Percentiles rank a stretch among this genome's conserved stretches.
These are phyloP conservation scores for Cartodere bifasciata DNA, from an alignment of 2,888 invertebrate genomes.

Conservation along the genomic window DNA sequence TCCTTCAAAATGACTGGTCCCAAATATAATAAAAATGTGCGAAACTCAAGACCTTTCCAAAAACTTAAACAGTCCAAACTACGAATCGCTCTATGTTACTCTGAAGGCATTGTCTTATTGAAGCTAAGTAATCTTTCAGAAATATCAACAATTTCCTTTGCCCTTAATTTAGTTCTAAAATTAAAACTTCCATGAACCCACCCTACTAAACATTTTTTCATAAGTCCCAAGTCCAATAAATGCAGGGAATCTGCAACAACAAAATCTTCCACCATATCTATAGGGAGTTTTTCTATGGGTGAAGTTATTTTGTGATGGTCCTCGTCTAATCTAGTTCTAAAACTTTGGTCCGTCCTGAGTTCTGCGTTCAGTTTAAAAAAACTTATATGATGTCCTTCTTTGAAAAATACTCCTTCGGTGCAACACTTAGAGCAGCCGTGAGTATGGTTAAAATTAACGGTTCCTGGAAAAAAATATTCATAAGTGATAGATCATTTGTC, in stretches of 20 bases:
- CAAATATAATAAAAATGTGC: slow-evolving; percentile 13
- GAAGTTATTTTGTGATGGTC: slow-evolving; percentile 9
- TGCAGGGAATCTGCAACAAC: slow-evolving; percentile 13
- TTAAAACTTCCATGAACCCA: slow-evolving; percentile 11
- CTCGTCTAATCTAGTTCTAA: slow-evolving; percentile 6
- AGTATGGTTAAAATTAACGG: too few species aligned
- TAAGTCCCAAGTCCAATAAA: slow-evolving; percentile 13
- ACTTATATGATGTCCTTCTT: slow-evolving; percentile 3
- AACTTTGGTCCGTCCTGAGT: slow-evolving; percentile 6
- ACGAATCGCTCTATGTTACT: background rate
- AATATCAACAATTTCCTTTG: slow-evolving; percentile 1
- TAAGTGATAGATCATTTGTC: too few species aligned
- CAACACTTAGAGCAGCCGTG: too few species aligned
- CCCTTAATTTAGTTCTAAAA: slow-evolving; percentile 7
- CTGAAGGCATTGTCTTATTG: slow-evolving; percentile 3
- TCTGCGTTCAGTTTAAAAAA: background rate
- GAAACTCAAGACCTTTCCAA: slow-evolving; percentile 14
- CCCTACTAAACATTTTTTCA: slow-evolving; percentile 10
- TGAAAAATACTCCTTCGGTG: slow-evolving; percentile 2
- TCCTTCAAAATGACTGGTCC: slow-evolving; percentile 13
- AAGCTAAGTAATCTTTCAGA: slow-evolving; percentile 1
- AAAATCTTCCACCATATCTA: slow-evolving; percentile 15
- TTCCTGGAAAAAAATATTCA: too few species aligned
- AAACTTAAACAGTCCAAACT: slow-evolving; percentile 2
- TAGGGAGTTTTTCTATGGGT: slow-evolving; percentile 9